phyloP scores from a whole-genome alignment of 2,888 invertebrate species.

The Phrixothrix hirtus region DNA sequence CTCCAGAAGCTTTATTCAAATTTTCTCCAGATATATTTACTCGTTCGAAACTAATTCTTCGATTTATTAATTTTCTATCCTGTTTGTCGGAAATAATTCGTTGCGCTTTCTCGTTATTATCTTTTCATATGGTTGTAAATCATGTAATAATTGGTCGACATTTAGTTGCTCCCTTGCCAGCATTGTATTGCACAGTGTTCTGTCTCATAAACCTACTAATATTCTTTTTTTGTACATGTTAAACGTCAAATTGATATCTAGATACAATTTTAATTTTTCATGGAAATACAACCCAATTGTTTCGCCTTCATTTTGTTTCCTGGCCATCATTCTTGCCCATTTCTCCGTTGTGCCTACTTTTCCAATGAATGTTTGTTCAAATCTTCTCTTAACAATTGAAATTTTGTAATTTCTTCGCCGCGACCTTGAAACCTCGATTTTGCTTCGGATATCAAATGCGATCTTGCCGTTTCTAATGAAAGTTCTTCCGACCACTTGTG shows the following conservation, averaged over 20 bases:
- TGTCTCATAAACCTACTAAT: slow-evolving; percentile 19
- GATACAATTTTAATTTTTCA: slow-evolving; percentile 13
- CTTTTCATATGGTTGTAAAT: not conserved
- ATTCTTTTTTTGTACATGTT: slow-evolving; percentile 12
- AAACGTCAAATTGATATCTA: slow-evolving; percentile 6
- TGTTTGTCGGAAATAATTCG: not conserved
- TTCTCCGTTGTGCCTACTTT: not conserved
- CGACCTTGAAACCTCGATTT: not conserved
- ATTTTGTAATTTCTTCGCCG: slow-evolving; percentile 6
- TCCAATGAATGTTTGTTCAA: not conserved
- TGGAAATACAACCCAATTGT: slow-evolving; percentile 9
- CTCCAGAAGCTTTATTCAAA: not conserved
- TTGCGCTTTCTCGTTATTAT: not conserved
- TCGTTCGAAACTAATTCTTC: too few relatives aligned
- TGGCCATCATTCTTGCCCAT: slow-evolving; percentile 9
- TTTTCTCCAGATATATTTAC: too few relatives aligned
- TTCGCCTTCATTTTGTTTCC: slow-evolving; percentile 4
- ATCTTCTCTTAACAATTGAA: not conserved
- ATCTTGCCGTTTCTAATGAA: slow-evolving; percentile 29
- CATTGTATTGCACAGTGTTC: not conserved
- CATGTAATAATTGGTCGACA: not conserved
- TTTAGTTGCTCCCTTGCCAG: not conserved
- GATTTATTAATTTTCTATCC: too few relatives aligned
- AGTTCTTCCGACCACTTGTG: slow-evolving; percentile 24
- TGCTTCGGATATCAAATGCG: slow-evolving; percentile 11